phyloP scores from a whole-genome alignment of 1,140 invertebrate genomes.

The Trachelipus rathkii region DNA sequence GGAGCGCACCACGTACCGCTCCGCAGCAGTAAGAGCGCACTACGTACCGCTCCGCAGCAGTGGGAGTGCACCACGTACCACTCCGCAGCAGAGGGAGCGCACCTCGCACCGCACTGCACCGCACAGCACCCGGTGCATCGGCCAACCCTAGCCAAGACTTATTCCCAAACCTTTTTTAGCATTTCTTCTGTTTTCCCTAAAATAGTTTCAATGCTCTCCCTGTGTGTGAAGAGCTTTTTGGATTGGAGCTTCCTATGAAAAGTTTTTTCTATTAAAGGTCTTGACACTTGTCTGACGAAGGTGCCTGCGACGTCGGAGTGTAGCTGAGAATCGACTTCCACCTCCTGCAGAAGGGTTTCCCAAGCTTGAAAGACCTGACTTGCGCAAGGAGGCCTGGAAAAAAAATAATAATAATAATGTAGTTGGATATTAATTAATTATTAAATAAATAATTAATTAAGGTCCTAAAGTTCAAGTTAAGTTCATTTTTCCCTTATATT shows the following conservation, averaged over 20 bases:
- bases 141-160: too few species aligned
- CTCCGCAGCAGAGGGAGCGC: too few species aligned
- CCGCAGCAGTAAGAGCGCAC: too few species aligned
- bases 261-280: slow-evolving; percentile 79
- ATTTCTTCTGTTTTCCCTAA: slow-evolving; percentile 85
- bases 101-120: too few species aligned
- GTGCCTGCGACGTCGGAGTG: slow-evolving; percentile 72
- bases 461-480: too few species aligned
- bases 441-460: too few species aligned
- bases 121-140: too few species aligned
- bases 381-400: slow-evolving; percentile 63
- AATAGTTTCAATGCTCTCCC: slow-evolving; percentile 85
- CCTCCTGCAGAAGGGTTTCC: slow-evolving; percentile 86
- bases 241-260: slow-evolving; percentile 91
- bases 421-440: too few species aligned
- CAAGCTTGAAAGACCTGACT: slow-evolving; percentile 82
- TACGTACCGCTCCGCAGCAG: too few species aligned
- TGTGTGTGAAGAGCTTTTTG: slow-evolving; percentile 81
- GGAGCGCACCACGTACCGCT: too few species aligned
- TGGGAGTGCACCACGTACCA: too few species aligned
- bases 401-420: neutral
- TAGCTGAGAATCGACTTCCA: slow-evolving; percentile 85
- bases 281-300: slow-evolving; percentile 69
- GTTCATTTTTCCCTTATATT: too few species aligned
- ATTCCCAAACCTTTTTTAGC: slow-evolving; percentile 64